Base-by-base conservation (phyloP, 2,888 invertebrate species). In the Agriotes lineatus region DNA sequence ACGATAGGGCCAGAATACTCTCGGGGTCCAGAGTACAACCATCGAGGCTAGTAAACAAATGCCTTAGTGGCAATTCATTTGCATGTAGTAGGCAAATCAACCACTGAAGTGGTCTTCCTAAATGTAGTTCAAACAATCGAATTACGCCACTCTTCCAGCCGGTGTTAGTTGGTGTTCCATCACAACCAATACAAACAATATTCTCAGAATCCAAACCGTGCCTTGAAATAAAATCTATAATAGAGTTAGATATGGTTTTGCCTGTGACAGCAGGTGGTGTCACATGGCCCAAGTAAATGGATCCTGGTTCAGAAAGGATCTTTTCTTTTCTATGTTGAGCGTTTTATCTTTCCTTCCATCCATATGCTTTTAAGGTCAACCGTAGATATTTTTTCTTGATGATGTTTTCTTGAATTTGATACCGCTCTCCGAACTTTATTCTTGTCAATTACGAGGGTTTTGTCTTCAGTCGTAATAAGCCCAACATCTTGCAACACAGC, bases 161-260 rank as follows among this genome's bases (percentile, higher is more conserved):
- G 6, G 42, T 42, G 42, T 42, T 42, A 16, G 42, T 42, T 3
- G 16, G 16, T 16, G 42, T 42, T 42, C 42, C 16, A 16, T 16
- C 42, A 42, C 42, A 42, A 42, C 42, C 42, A 39, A 39, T 16
- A 39, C n/a, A 39, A 39, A 39, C 42, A 33, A 33, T 33, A 33
- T 33, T 33, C 33, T 33, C 33, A 33, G 33, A 33, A 33, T 33
- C 6, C 33, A 33, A 33, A 33, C 33, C 33, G 33, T 33, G 33
- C 33, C 1, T 33, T 33, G 33, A 33, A 33, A 33, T 33, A 33
- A 33, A 33, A 33, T 33, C 6, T 33, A 33, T 33, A 33, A 33
- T 33, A 33, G 33, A 9, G 33, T 33, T n/a, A 33, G 33, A 33
- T 33, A 5, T 33, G 9, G 33, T n/a, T 33, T 33, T 33, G n/a